Evolutionary conservation across 2,797 vertebrate genomes (phyloP), one percentile per base, ranked within the genome.

Genomic region (Eleutherodactylus coqui): DNA sequence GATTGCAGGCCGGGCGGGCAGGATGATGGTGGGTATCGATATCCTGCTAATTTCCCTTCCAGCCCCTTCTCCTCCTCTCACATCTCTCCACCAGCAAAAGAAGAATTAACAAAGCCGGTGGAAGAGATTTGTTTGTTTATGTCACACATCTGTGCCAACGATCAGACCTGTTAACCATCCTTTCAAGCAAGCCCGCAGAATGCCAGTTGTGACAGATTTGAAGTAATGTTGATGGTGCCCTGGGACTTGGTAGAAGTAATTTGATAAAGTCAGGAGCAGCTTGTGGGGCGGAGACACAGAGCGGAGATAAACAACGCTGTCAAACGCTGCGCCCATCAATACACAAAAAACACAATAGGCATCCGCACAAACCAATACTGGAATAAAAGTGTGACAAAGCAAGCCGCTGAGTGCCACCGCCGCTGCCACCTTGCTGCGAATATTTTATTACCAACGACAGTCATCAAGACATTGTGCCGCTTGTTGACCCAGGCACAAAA

Each of bases 121-220:
- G 49, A 89, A 88, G 83, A 78, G 89, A 88, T 83, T 82, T 90
- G 84, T 90, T 92, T 91, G 88, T 87, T 88, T 90, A 47, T 21
- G 81, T 75, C 85, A 89, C 88, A 86, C 89, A 88, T 88, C 91
- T 91, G 89, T 90, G 87, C 89, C 0, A 1, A 87, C 19, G 19
- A 88, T 86, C 90, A 87, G 78, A 89, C 86, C 87, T 73, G 91
- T 93, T 92, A 93, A 86, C 92, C 88, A 78, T 86, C 88, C 90
- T 94, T 93, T 90, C 91, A 93, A 89, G 93, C 90, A 91, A 90
- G 89, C 43, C 89, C 91, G 91, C 76, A 93, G 92, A 90, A 90
- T 95, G 92, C 93, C 93, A 92, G 90, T 92, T 92, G 91, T 93
- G 91, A 93, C 93, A 94, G 92, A 94, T 93, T 92, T 93, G 92